Percentiles rank a stretch among this genome's conserved stretches.
phyloP scores from a whole-genome alignment of 2,888 invertebrate genomes.

The Hymenopus coronatus region DNA sequence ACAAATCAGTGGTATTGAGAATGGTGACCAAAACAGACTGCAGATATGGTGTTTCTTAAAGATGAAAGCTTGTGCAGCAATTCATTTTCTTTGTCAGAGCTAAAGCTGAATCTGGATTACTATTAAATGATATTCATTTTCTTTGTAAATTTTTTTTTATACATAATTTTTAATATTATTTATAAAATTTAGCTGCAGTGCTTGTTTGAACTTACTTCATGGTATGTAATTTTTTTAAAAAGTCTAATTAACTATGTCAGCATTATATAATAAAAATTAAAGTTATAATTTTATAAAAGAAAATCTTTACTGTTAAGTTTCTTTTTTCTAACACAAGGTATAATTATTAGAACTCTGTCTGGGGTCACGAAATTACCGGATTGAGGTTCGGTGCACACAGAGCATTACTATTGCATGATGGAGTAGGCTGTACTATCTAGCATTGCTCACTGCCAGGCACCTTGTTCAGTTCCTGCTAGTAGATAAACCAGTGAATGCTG shows the following conservation, averaged over 20 bases:
- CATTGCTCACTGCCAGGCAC: no score
- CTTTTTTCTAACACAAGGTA: neutral
- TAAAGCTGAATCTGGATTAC: neutral
- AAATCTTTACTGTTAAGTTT: neutral
- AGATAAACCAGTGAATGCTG: no score
- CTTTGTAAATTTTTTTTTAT: neutral
- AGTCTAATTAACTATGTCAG: neutral
- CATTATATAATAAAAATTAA: neutral
- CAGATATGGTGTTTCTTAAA: neutral
- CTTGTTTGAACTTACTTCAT: neutral
- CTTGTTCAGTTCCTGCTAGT: no score
- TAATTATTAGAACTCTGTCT: no score
- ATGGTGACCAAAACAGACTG: neutral
- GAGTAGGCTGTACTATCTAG: no score
- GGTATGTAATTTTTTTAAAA: neutral
- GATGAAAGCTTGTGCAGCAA: neutral
- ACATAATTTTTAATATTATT: neutral
- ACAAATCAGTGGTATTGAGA: neutral
- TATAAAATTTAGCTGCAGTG: neutral
- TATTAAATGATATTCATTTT: neutral
- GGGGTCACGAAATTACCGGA: no score
- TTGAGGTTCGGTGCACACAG: no score
- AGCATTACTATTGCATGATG: no score
- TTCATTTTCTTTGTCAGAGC: neutral
- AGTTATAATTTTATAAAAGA: neutral